Evolutionary conservation across 1,140 invertebrate species (phyloP), one percentile per base, ranked within the genome.

Genomic region (Elysia chlorotica): DNA sequence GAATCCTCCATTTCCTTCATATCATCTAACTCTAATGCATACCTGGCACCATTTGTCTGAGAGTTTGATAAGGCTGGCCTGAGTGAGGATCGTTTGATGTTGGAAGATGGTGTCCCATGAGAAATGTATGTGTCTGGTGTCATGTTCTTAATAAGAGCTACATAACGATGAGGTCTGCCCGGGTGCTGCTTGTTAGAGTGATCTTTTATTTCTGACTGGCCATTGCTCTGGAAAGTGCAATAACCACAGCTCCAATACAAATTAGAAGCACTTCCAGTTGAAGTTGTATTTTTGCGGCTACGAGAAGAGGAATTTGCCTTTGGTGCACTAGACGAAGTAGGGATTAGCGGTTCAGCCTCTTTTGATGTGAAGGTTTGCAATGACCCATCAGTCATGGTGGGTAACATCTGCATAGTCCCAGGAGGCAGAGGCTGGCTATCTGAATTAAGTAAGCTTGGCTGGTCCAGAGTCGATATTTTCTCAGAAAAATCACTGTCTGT

Each of bases 221-320:
- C 81, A 23, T 78, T 70, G 25, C 81, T 82, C 23, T 80, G 76
- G 79, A 82, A 83, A 10, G 75, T 59, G 71, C 83, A 84, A 48
- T 84, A 84, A n/a, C 81, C 81, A 78, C 83, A 84, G 65, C 79
- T 83, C 83, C 81, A 84, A 63, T 81, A 84, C 31, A 84, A 70
- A 33, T 79, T 78, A 36, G 83, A 78, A 35, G 82, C 70, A 14
- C 76, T 73, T 28, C 71, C 72, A n/a, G n/a, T n/a, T n/a, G n/a
- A n/a, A n/a, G n/a, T n/a, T n/a, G n/a, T n/a, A n/a, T n/a, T n/a
- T n/a, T n/a, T n/a, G n/a, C n/a, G n/a, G 3, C 74, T 41, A 10
- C 73, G 48, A 17, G 3, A 33, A 54, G n/a, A n/a, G n/a, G 41
- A 21, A 53, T 38, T 30, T 61, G 6, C 25, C 37, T 53, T 37